phyloP scores from a whole-genome alignment of 1,140 invertebrate genomes.

The Drosophila serrata region DNA sequence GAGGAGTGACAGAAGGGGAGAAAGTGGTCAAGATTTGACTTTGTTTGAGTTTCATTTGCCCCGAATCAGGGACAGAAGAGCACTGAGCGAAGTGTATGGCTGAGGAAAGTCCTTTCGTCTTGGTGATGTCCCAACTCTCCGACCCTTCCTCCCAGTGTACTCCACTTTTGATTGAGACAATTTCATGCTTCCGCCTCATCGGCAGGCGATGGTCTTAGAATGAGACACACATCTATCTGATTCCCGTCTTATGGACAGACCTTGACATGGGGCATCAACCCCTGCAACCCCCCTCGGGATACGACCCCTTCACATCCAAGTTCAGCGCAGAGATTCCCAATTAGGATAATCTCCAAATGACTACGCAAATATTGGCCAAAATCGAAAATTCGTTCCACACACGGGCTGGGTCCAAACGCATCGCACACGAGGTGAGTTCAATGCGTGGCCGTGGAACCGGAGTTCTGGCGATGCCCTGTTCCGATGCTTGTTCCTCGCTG shows the following conservation, averaged over 20 bases:
- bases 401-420: slow-evolving; percentile 44
- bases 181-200: slow-evolving; percentile 50
- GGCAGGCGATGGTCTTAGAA: slow-evolving; percentile 1
- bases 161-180: slow-evolving; percentile 47
- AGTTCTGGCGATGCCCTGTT: slow-evolving; percentile 10
- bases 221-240: slow-evolving; percentile 23
- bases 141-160: slow-evolving; percentile 33
- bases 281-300: slow-evolving; percentile 17
- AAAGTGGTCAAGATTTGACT: slow-evolving; percentile 57
- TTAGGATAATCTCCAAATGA: slow-evolving; percentile 84
- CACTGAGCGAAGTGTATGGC: slow-evolving; percentile 5
- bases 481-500: slow-evolving; percentile 15
- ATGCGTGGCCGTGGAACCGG: neutral
- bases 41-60: slow-evolving; percentile 70
- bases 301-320: slow-evolving; percentile 5
- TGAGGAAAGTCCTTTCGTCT: neutral
- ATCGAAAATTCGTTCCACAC: slow-evolving; percentile 75
- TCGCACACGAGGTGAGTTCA: slow-evolving; percentile 51
- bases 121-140: too few relatives aligned
- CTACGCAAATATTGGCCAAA: slow-evolving; percentile 84
- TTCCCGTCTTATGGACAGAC: slow-evolving; percentile 31
- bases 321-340: slow-evolving; percentile 75
- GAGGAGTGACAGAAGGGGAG: slow-evolving; percentile 24
- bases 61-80: neutral
- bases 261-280: slow-evolving; percentile 31